Evolutionary conservation across 2,888 invertebrate species (phyloP), one percentile per base, ranked within the genome.

Genomic region (Alloscopus bannaensis): DNA sequence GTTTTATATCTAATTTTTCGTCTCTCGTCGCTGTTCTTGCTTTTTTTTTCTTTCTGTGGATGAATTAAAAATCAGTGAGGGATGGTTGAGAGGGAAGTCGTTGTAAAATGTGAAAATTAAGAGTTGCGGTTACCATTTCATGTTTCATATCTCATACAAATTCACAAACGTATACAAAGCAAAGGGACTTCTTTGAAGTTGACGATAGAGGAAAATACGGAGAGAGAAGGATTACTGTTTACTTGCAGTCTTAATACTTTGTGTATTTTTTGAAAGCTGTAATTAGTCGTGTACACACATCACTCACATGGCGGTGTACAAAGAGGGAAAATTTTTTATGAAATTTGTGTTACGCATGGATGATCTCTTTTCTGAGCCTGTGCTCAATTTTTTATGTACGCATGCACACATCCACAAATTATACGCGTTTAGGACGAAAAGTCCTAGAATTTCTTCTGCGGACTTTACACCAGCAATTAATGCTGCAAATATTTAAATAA

Each of bases 31-130:
- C 6, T n/a, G n/a, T n/a, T n/a, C n/a, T n/a, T n/a, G n/a, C n/a
- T n/a, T n/a, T n/a, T n/a, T n/a, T n/a, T n/a, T n/a, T n/a, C n/a
- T n/a, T n/a, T n/a, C n/a, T n/a, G n/a, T n/a, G n/a, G n/a, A 52
- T 52, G 52, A 52, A 52, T 52, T 42, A 42, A 52, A n/a, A 8
- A 28, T 28, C n/a, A n/a, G n/a, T n/a, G n/a, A n/a, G n/a, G n/a
- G n/a, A n/a, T n/a, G n/a, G n/a, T n/a, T n/a, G n/a, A 26, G 29
- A 31, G n/a, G 29, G 42, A 20, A 47, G 59, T 70, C 60, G 50
- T 52, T 71, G 71, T 52, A 76, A 76, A 68, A 60, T 76, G 28
- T 76, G 36, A 57, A 75, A 76, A 76, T 62, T 76, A 76, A 68
- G 76, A 60, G 68, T 68, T 45, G 76, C 69, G 60, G 60, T 31